phyloP scores from a whole-genome alignment of 1,140 invertebrate species.

The Cyclina sinensis region DNA sequence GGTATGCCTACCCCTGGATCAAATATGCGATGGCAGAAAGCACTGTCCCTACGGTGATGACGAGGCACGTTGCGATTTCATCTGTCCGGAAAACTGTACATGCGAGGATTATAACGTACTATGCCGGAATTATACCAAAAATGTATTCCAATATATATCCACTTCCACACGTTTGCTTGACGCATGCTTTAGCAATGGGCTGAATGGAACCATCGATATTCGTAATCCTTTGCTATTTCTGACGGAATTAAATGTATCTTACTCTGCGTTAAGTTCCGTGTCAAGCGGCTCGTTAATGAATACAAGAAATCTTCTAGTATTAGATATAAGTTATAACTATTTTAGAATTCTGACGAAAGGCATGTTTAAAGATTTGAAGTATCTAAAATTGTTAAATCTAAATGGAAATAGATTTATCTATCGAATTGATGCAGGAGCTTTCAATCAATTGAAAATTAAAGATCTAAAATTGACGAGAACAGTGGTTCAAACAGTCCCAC shows the following conservation, averaged over 20 bases:
- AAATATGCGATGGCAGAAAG: background rate
- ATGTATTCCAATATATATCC: background rate
- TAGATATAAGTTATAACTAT: slow-evolving; percentile 61
- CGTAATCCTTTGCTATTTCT: background rate
- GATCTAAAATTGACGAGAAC: slow-evolving; percentile 22
- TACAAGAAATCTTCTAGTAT: background rate
- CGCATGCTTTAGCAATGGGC: background rate
- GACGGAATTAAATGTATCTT: background rate
- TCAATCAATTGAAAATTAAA: slow-evolving; percentile 37
- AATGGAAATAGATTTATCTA: slow-evolving; percentile 20
- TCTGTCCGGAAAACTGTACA: background rate
- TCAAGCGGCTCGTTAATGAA: background rate
- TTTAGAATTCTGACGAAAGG: background rate
- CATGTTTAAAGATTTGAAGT: slow-evolving; percentile 34
- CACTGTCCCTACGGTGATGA: slow-evolving; percentile 38
- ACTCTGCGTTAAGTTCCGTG: background rate
- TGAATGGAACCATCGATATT: background rate
- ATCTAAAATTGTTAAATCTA: slow-evolving; percentile 33
- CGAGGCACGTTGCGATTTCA: background rate
- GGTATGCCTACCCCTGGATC: background rate
- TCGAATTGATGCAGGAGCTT: slow-evolving; percentile 29
- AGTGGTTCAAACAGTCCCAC: background rate
- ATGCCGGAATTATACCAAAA: background rate
- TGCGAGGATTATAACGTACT: background rate
- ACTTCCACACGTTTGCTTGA: background rate